A percentile compares a stretch with the other conserved stretches of the same genome.
Conservation (phyloP, 2,888 invertebrate genomes). For the Euzophera pinguis region DNA sequence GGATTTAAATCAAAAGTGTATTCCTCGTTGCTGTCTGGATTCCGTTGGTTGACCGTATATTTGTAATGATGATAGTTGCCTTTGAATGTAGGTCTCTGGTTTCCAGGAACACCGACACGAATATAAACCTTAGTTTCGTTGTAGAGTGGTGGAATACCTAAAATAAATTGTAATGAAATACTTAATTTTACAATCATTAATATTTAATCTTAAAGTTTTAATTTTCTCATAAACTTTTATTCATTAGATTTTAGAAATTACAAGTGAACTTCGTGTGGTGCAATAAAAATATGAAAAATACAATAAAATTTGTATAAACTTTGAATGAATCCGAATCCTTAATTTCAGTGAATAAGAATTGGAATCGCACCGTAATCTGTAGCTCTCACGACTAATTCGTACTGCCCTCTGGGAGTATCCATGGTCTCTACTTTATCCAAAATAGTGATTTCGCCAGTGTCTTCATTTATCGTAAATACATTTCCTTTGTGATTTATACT, state of each 20-base stretch:
- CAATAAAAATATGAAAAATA: no score
- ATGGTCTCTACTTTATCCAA: conserved; percentile 83
- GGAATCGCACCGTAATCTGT: conserved; percentile 83
- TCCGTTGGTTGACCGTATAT: conserved; percentile 53
- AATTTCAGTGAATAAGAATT: neutral
- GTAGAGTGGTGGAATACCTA: conserved; percentile 81
- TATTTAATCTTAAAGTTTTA: neutral
- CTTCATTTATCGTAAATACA: conserved; percentile 82
- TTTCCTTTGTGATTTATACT: conserved; percentile 82
- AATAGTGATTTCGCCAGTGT: conserved; percentile 85
- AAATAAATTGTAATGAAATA: neutral
- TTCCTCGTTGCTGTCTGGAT: conserved; percentile 53
- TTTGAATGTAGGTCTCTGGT: conserved; percentile 88
- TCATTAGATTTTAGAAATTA: no score
- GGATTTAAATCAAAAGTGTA: conserved; percentile 81
- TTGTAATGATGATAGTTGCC: conserved; percentile 83
- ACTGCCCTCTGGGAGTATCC: conserved; percentile 87
- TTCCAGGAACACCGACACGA: conserved; percentile 89
- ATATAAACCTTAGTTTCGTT: conserved; percentile 84
- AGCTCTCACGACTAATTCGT: conserved; percentile 83
- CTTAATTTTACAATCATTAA: no score
- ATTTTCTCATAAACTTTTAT: no score
- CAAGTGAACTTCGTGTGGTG: no score
- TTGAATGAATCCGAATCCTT: no score
- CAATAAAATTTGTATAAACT: no score